Evolutionary conservation across 2,797 vertebrate genomes (phyloP), one percentile per base, ranked within the genome.

Genomic region (Sphenodon punctatus): DNA sequence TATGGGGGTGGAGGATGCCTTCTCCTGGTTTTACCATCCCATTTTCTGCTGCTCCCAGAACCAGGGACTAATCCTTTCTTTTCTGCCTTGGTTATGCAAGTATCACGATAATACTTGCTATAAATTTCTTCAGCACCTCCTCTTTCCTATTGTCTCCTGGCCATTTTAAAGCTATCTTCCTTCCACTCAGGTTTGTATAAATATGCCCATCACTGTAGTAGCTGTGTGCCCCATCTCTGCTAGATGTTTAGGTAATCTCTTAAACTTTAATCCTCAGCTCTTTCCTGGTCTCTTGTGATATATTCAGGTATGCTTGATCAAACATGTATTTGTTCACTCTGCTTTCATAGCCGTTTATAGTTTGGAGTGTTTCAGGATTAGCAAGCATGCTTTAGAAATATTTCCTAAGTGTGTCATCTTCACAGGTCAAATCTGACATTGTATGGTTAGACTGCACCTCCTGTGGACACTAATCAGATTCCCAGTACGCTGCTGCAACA

Each of bases 381-480:
- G 27, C 30, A 8, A n/a, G n/a, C 19, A 13, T 22, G 32, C 32
- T 56, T n/a, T n/a, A n/a, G n/a, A n/a, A n/a, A n/a, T n/a, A n/a
- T n/a, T n/a, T n/a, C n/a, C n/a, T n/a, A n/a, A n/a, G n/a, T n/a
- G n/a, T n/a, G n/a, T n/a, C n/a, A n/a, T n/a, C 38, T 38, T 23
- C n/a, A 3, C 1, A 34, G 2, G 2, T 6, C 45, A 25, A 36
- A 75, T 60, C 10, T 9, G 67, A 2, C 6, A 11, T 27, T 25
- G 3, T 7, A 61, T 14, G 72, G 42, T 49, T 4, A 1, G 43
- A 51, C 4, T 2, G 10, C n/a, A 42, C 59, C 65, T n/a, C 32
- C 0, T 30, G 20, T 4, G 51, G 45, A 7, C n/a, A 23, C 64
- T 3, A 32, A 23, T 32, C 23, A 45, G 12, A 3, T 0, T 12